These are phyloP conservation scores for Mythimna loreyi DNA, from an alignment of 2,888 invertebrate species.

Conservation along the genomic window DNA sequence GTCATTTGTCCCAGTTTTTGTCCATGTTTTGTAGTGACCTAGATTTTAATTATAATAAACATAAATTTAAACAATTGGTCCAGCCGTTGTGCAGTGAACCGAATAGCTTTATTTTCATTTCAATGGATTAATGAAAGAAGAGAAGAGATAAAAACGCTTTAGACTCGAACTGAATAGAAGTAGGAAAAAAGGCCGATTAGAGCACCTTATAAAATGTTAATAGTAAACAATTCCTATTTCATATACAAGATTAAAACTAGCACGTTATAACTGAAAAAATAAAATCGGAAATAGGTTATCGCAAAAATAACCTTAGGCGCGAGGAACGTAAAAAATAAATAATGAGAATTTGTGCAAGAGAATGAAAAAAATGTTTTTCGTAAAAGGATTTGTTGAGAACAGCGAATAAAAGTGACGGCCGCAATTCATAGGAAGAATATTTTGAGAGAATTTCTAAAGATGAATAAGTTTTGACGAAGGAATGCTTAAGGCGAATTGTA, in stretches of 20 bases:
- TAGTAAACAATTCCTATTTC: constrained; percentile 15
- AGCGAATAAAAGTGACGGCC: constrained; percentile 25
- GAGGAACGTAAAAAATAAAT: constrained; percentile 34
- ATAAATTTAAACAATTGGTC: no score
- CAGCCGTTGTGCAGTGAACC: no score
- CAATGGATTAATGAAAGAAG: no score
- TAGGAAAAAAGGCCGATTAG: neutral
- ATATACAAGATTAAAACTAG: constrained; percentile 33
- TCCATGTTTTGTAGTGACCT: no score
- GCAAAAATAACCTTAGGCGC: neutral
- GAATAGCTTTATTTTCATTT: no score
- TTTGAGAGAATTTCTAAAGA: constrained; percentile 20
- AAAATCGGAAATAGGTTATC: constrained; percentile 21
- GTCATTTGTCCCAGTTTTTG: no score
- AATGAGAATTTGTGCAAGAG: constrained; percentile 30
- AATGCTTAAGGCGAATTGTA: neutral
- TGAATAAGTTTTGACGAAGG: constrained; percentile 12
- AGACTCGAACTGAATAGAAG: neutral
- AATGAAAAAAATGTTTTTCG: constrained; percentile 26
- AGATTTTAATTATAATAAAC: no score
- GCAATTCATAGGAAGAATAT: constrained; percentile 4
- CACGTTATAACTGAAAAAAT: constrained; percentile 18
- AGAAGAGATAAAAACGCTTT: no score
- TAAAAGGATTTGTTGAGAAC: constrained; percentile 37
- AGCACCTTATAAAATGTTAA: neutral